A percentile compares a stretch with the other conserved stretches of the same genome.
These are phyloP conservation scores for Sinocyclocheilus rhinocerous DNA, from an alignment of 2,113 vertebrate species.

Conservation along the genomic window DNA sequence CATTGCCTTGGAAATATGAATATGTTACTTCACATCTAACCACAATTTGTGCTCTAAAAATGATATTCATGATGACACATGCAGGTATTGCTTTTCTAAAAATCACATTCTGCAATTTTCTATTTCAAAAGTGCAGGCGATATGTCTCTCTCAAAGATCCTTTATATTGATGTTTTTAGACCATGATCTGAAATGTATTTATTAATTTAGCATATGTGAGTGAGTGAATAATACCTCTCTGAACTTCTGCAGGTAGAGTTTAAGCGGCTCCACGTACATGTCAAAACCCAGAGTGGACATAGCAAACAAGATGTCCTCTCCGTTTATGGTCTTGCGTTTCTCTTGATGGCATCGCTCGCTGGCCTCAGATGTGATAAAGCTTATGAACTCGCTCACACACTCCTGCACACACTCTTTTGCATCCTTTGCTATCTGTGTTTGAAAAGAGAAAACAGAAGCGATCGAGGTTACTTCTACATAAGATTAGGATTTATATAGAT, in stretches of 20 bases:
- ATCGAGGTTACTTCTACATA: neutral
- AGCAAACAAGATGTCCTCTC: conserved; percentile 97
- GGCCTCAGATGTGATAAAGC: conserved; percentile 98
- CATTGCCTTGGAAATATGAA: conserved; percentile 84
- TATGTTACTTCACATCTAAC: neutral
- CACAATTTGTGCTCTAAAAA: neutral
- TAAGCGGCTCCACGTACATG: conserved; percentile 97
- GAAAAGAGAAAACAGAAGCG: neutral
- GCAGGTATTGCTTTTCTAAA: neutral
- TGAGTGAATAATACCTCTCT: conserved; percentile 83
- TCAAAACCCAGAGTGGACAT: conserved; percentile 99
- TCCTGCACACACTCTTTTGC: conserved; percentile 99
- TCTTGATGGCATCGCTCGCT: conserved; percentile 98
- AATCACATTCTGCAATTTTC: neutral
- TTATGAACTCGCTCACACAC: conserved; percentile 98
- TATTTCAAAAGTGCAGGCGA: neutral
- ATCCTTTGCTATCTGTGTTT: conserved; percentile 91
- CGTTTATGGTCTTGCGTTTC: conserved; percentile 98
- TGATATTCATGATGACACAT: neutral
- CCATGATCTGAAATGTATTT: neutral
- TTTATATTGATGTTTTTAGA: neutral
- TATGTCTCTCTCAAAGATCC: neutral
- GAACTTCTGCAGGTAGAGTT: conserved; percentile 98
- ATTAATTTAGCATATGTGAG: neutral
- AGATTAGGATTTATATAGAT: neutral